Conservation (phyloP, 2,888 invertebrate genomes). For the Dioctria linearis region DNA sequence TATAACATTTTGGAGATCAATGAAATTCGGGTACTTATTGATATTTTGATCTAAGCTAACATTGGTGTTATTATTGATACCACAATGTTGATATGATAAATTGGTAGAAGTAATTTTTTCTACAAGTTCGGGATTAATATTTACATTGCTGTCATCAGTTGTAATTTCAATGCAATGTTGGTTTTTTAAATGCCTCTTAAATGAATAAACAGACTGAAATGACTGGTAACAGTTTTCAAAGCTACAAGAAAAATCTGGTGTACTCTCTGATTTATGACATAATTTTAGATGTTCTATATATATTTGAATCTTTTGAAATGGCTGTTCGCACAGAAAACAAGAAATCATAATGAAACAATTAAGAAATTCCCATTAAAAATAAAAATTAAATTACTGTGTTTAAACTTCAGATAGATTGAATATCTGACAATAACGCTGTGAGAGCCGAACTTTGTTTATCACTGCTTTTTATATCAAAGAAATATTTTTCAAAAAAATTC, state of each 20-base stretch:
- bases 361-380: neutral
- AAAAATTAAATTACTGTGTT: neutral
- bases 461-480: neutral
- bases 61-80: neutral
- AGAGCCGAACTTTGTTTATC: conserved; percentile 6
- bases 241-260: conserved; percentile 8
- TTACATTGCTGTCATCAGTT: neutral
- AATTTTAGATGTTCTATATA: conserved; percentile 9
- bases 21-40: neutral
- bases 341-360: neutral
- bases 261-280: conserved; percentile 9
- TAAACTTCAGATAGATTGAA: neutral
- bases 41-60: neutral
- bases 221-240: conserved; percentile 3
- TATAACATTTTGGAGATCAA: conserved; percentile 5
- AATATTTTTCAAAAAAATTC: conserved; percentile 13
- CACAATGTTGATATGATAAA: neutral
- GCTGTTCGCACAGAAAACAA: conserved; percentile 3
- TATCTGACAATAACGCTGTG: neutral
- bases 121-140: conserved; percentile 1
- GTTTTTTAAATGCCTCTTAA: conserved; percentile 11
- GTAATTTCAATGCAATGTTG: conserved; percentile 12
- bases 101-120: neutral
- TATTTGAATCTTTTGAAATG: neutral
- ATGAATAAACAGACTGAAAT: conserved; percentile 10